Conservation (phyloP, 2,888 invertebrate species). For the Strigamia transsilvanica region DNA sequence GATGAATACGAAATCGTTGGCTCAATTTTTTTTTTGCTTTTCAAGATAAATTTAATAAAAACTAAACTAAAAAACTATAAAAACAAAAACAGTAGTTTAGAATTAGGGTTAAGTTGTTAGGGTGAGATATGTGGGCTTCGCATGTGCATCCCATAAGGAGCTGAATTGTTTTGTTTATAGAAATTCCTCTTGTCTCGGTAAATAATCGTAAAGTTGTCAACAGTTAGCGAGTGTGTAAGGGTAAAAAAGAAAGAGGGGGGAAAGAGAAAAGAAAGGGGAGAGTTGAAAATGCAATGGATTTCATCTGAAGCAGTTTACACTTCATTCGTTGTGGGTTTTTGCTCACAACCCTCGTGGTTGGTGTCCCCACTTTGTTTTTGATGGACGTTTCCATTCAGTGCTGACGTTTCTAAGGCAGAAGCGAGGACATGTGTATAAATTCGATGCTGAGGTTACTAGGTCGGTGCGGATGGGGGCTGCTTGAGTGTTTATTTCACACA, state of each 20-base stretch:
- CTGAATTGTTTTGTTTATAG: constrained; percentile 46
- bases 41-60: neutral
- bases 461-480: neutral
- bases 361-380: constrained; percentile 50
- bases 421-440: constrained; percentile 36
- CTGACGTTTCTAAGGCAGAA: constrained; percentile 43
- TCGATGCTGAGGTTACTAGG: constrained; percentile 16
- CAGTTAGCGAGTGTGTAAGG: constrained; percentile 43
- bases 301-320: constrained; percentile 49
- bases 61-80: too few relatives aligned
- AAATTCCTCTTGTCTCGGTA: constrained; percentile 46
- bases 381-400: constrained; percentile 51
- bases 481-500: constrained; percentile 23
- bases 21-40: neutral
- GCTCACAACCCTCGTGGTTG: constrained; percentile 3
- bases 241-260: constrained; percentile 35
- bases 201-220: constrained; percentile 49
- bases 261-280: constrained; percentile 36
- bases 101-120: neutral
- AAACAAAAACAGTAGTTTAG: neutral
- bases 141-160: constrained; percentile 29
- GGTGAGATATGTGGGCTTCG: neutral
- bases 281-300: constrained; percentile 36
- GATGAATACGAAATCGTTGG: constrained; percentile 43
- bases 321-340: constrained; percentile 37